Base-by-base conservation (phyloP, 2,797 vertebrate species). In the Masticophis lateralis region DNA sequence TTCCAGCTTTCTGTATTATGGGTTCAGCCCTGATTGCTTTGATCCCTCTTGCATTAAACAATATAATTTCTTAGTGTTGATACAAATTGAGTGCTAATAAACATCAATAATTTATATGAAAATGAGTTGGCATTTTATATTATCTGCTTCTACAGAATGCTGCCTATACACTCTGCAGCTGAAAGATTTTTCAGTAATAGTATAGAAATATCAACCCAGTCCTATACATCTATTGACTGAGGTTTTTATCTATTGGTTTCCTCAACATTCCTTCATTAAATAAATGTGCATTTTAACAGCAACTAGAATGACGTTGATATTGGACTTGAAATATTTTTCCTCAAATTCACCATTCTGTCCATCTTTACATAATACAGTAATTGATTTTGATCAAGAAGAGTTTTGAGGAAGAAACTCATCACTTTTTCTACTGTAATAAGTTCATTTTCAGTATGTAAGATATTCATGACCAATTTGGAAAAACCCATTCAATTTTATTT, bases 401-500 rank as follows among this genome's bases (percentile, higher is more conserved):
- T 47, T 86, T 32, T 5, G 20, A 8, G 20, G 57, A n/a, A 51
- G 25, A 66, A 13, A 86, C 22, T 28, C 2, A 27, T 22, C 5
- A 18, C 28, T 89, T 51, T 43, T 90, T 86, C 32, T 87, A 25
- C 51, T 32, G 53, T 47, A n/a, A 69, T 69, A 87, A 87, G 66
- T 93, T 89, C 60, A 20, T 10, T 90, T 60, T 53, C 43, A 4
- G 10, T 53, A 57, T 57, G 27, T 69, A 90, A 90, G 25, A 90
- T 87, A 93, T 69, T 87, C 79, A 69, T 66, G 43, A 37, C 6
- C 51, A 93, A 90, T 5, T 74, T 22, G 43, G 8, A 5, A 86
- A 95, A 96, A 92, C 93, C 43, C 57, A 10, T 88, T 14, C 0
- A 0, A 0, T 59, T 74, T 96, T 32, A 22, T 90, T 66, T 95